A percentile compares a stretch with the other conserved stretches of the same genome.
Conservation (phyloP, 2,797 vertebrate genomes). For the Aselliscus stoliczkanus region DNA sequence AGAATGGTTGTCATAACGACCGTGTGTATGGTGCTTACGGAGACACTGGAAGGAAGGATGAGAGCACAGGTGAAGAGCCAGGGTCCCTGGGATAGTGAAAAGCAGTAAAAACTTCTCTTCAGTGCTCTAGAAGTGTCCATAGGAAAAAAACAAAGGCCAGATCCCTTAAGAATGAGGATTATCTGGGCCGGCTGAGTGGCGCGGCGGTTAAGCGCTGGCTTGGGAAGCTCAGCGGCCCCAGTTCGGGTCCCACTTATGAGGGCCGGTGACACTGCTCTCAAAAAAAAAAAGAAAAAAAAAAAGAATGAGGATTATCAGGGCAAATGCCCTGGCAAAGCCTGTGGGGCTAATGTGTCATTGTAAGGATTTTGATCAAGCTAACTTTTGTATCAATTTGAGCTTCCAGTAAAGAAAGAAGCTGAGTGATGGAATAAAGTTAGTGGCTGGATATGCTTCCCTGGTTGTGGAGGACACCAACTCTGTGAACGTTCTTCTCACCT, state of each 20-base stretch:
- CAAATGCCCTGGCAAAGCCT: neutral
- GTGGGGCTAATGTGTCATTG: too few species aligned
- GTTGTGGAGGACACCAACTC: neutral
- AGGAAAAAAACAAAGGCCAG: neutral
- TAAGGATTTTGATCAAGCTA: neutral
- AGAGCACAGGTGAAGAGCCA: neutral
- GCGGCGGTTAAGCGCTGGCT: too few species aligned
- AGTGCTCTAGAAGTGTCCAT: neutral
- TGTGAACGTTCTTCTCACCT: neutral
- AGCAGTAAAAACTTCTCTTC: neutral
- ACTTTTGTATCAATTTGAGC: neutral
- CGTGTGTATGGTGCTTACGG: neutral
- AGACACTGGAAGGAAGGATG: neutral
- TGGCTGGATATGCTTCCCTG: neutral
- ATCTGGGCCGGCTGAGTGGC: too few species aligned
- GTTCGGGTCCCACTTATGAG: too few species aligned
- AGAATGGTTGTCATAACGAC: neutral
- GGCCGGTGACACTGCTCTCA: too few species aligned
- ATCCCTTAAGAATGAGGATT: neutral
- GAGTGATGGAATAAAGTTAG: neutral
- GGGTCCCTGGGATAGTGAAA: neutral
- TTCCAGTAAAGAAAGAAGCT: neutral
- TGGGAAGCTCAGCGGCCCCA: too few species aligned
- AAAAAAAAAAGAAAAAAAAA: too few species aligned
- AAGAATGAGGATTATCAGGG: neutral